Percentiles rank a stretch among this genome's conserved stretches.
Conservation (phyloP, 2,888 invertebrate species). For the Eurytoma adleriae region DNA sequence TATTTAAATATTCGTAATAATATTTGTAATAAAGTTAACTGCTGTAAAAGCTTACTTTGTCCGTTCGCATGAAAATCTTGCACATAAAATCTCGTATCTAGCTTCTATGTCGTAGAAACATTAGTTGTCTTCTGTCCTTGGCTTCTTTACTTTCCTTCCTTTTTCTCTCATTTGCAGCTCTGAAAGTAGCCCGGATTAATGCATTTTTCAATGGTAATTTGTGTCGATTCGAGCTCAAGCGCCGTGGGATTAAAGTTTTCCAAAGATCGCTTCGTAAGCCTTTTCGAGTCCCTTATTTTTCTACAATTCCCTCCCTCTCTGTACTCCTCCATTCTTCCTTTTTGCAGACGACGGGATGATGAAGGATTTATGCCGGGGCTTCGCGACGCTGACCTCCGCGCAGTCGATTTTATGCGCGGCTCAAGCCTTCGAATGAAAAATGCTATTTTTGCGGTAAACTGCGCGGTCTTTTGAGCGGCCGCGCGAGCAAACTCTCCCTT, state of each 20-base stretch:
- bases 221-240: slow-evolving; percentile 3
- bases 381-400: slow-evolving; percentile 15
- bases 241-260: slow-evolving; percentile 45
- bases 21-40: no score
- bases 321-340: neutral
- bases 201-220: slow-evolving; percentile 27
- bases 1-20: no score
- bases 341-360: slow-evolving; percentile 15
- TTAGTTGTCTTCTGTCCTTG: no score
- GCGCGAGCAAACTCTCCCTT: no score
- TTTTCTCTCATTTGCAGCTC: neutral
- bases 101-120: no score
- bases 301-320: neutral
- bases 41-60: no score
- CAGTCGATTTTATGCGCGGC: slow-evolving; percentile 14
- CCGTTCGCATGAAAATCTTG: no score
- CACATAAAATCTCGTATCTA: no score
- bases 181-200: slow-evolving; percentile 20
- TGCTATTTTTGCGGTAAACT: slow-evolving; percentile 6
- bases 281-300: slow-evolving; percentile 4
- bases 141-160: no score
- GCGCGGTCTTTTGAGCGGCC: no score
- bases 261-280: slow-evolving; percentile 36
- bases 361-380: slow-evolving; percentile 43
- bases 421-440: slow-evolving; percentile 26